Base-by-base conservation (phyloP, 2,888 invertebrate species). In the Drosophila pseudotalamancana region DNA sequence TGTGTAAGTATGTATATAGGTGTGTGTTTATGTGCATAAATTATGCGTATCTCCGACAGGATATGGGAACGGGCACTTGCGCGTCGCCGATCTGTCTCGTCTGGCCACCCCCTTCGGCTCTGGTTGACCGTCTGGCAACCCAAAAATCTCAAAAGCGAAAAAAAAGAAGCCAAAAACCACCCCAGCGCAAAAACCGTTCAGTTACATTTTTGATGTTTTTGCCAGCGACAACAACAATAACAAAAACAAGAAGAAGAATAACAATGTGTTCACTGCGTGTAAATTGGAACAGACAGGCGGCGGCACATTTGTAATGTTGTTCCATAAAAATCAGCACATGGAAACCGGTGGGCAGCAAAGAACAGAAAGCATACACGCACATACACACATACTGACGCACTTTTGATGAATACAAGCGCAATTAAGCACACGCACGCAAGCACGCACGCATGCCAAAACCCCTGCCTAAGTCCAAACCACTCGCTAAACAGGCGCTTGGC, bases 241-340 rank as follows among this genome's bases (percentile, higher is more conserved):
- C n/a, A n/a, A n/a, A n/a, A n/a, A n/a, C n/a, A n/a, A n/a, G n/a
- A n/a, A n/a, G n/a, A n/a, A 51, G 40, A 72, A 55, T 60, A 66
- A 61, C 61, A 66, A 72, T 67, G 72, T 72, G 64, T 53, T 56
- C 54, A 54, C 34, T 50, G 55, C 42, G 61, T 72, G 76, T 75
- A 86, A 81, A 86, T 69, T 81, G 69, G 77, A 83, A 86, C 72
- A 76, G 71, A 61, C 59, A 65, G 60, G 59, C 62, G 55, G 50
- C 59, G 70, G 70, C 50, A 59, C 49, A 73, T 69, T 74, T 74
- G 72, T 74, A 72, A 72, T 63, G 62, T 53, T 63, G 55, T 50
- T 31, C 55, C 49, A 59, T 64, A 62, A 68, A 81, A 86, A 81
- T 81, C 81, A 83, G 86, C 81, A 83, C 81, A 86, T 77, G 53